Evolutionary conservation across 2,113 vertebrate genomes (phyloP).

Genomic region (Aegypius monachus): DNA sequence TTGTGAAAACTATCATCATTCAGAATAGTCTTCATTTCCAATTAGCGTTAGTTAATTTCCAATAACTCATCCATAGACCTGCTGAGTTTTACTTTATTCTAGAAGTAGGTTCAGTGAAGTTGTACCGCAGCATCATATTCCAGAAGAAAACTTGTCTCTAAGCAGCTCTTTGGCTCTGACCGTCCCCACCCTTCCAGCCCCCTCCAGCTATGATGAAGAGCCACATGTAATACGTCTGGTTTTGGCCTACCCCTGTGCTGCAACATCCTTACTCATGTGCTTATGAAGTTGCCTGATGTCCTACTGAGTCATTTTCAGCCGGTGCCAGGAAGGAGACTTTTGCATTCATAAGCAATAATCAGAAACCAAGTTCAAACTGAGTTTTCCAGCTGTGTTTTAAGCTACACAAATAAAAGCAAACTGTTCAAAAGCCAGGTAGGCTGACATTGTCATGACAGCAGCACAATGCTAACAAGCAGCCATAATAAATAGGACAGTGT

Average conservation of each 20-base stretch:
- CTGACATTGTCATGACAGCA: neutral
- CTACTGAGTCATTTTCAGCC: neutral
- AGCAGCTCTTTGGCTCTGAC: neutral
- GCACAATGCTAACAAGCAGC: neutral
- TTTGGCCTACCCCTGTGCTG: neutral
- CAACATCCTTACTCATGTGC: neutral
- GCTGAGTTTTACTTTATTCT: neutral
- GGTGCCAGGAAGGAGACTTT: neutral
- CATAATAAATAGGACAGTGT: neutral
- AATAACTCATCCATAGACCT: neutral
- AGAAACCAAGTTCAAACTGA: neutral
- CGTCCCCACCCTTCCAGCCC: neutral
- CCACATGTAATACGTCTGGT: neutral
- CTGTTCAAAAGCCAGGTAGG: neutral
- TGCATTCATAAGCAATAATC: neutral
- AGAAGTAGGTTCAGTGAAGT: neutral
- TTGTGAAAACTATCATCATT: neutral
- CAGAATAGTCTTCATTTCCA: neutral
- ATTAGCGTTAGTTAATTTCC: neutral
- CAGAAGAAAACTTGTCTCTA: neutral
- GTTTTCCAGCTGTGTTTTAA: neutral
- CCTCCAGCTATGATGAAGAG: neutral
- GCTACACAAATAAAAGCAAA: neutral
- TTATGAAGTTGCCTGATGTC: neutral
- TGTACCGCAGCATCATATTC: neutral